Base-by-base conservation (phyloP, 1,140 invertebrate species). In the Calephelis nemesis region DNA sequence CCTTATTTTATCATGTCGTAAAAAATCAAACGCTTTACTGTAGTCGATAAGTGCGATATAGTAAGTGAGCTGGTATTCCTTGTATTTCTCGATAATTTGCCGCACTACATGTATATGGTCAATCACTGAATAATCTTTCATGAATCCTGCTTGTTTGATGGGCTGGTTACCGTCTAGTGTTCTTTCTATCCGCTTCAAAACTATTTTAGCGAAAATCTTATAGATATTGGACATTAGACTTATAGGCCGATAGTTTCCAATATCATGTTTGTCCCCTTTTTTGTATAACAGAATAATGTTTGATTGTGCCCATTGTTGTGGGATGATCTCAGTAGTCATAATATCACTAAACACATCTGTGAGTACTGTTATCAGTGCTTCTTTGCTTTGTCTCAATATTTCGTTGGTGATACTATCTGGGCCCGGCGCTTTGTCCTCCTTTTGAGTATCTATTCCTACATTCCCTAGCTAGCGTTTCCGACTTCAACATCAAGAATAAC, bases 401-500 rank as follows among this genome's bases (percentile, higher is more conserved):
- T 62, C 60, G 11, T 62, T 62, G 40, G n/a, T 42, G 4, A 62
- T 62, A 11, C 40, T n/a, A 10, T 62, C 60, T 5, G 60, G 39
- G 8, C 40, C 40, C 42, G 60, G 60, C 4, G 30, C 42, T 45
- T 62, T 62, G 40, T 62, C 60, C 12, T 13, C 7, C 13, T 50
- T 70, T 70, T 68, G 74, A 4, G 67, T 71, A 13, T 71, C 47
- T 19, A 73, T 71, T n/a, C n/a, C n/a, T n/a, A n/a, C n/a, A n/a
- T n/a, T n/a, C n/a, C n/a, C n/a, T n/a, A n/a, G n/a, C n/a, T n/a
- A 19, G 70, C 68, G 47, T 60, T 62, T 9, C 54, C 63, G 7
- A 72, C 62, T 75, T 78, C 71, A 8, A 10, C 62, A 11, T 67
- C 62, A 4, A 79, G 10, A 39, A 79, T 75, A 8, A 30, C 65